phyloP scores from a whole-genome alignment of 2,113 vertebrate species.

The Cochlearius cochlearius region DNA sequence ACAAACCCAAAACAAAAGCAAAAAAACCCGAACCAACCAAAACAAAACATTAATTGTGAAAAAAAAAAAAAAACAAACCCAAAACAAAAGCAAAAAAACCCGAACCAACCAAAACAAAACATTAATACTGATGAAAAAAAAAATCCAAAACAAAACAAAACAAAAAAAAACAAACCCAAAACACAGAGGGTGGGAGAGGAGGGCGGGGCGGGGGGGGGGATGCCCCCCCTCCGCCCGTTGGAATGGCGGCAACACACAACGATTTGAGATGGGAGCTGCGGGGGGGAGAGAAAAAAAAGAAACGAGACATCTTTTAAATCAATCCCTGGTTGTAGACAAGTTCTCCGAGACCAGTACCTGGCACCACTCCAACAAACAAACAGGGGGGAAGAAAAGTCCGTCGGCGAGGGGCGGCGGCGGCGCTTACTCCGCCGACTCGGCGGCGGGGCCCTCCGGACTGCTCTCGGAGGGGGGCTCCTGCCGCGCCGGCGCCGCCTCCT shows the following conservation, averaged over 20 bases:
- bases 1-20: neutral
- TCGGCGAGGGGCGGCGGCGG: slow-evolving; percentile 52
- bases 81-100: neutral
- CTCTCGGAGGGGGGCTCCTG: slow-evolving; percentile 80
- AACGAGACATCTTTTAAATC: slow-evolving; percentile 85
- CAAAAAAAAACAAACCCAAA: neutral
- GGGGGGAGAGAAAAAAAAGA: slow-evolving; percentile 56
- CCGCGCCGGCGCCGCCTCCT: slow-evolving; percentile 74
- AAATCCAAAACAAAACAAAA: slow-evolving; percentile 42
- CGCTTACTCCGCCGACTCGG: slow-evolving; percentile 80
- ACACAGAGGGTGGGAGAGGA: slow-evolving; percentile 49
- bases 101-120: slow-evolving; percentile 65
- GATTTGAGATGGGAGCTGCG: slow-evolving; percentile 85
- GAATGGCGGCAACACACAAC: slow-evolving; percentile 84
- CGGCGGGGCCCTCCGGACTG: slow-evolving; percentile 80
- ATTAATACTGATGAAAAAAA: slow-evolving; percentile 94
- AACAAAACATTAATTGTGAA: slow-evolving; percentile 83
- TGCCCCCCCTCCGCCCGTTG: slow-evolving; percentile 80
- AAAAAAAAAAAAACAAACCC: slow-evolving; percentile 1
- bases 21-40: neutral
- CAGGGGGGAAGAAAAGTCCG: slow-evolving; percentile 79
- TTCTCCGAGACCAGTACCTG: slow-evolving; percentile 91
- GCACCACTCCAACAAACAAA: slow-evolving; percentile 90
- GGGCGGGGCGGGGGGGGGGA: slow-evolving; percentile 69
- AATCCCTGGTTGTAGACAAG: slow-evolving; percentile 94